A percentile compares a stretch with the other conserved stretches of the same genome.
phyloP scores from a whole-genome alignment of 2,797 vertebrate species.

The Lacerta agilis region DNA sequence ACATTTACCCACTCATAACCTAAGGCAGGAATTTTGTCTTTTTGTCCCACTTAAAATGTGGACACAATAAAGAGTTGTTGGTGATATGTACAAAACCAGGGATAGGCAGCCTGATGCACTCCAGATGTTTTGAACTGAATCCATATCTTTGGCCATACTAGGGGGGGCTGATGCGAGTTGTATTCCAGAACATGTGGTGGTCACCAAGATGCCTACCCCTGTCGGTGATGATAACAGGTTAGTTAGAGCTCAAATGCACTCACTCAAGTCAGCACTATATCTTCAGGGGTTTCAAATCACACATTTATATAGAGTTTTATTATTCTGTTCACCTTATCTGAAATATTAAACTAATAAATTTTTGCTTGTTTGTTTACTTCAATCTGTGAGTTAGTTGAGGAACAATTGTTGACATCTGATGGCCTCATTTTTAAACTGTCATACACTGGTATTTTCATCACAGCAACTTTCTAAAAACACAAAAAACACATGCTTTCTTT shows the following conservation, averaged over 20 bases:
- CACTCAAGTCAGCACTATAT: conserved; percentile 37
- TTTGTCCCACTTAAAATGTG: background rate
- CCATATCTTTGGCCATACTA: no score
- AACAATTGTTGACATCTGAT: conserved; percentile 43
- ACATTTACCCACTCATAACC: background rate
- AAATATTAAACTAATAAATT: conserved; percentile 72
- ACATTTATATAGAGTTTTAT: conserved; percentile 59
- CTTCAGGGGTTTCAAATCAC: conserved; percentile 60
- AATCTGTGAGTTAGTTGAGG: conserved; percentile 70
- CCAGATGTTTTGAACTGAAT: no score
- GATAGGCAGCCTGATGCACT: no score
- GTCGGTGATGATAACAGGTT: background rate
- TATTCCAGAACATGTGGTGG: no score
- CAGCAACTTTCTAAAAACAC: background rate
- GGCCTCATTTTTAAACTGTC: conserved; percentile 16
- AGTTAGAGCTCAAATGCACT: conserved; percentile 25
- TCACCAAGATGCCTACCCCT: no score
- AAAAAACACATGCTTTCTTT: background rate
- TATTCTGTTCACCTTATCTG: conserved; percentile 72
- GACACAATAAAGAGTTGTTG: background rate
- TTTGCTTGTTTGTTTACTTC: conserved; percentile 70
- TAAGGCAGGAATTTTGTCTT: background rate
- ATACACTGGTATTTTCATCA: conserved; percentile 8
- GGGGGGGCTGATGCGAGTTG: no score
- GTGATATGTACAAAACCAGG: conserved; percentile 8